A percentile compares a stretch with the other conserved stretches of the same genome.
phyloP scores from a whole-genome alignment of 2,797 vertebrate species.

The Sebastes vulpes region DNA sequence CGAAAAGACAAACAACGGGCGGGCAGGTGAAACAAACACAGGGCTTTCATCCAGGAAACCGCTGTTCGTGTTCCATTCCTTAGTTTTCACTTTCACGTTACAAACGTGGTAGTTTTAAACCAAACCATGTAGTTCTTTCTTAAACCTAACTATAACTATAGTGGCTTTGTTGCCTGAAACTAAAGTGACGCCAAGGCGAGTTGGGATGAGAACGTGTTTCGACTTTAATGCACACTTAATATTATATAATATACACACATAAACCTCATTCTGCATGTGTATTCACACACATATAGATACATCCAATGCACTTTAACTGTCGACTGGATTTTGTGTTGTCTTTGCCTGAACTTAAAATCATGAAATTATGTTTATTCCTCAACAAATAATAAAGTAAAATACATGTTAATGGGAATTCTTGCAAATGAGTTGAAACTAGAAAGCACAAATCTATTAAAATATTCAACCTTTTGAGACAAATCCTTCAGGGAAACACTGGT shows the following conservation, averaged over 20 bases:
- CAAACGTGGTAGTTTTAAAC: no score
- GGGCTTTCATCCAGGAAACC: no score
- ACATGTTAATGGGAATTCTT: neutral
- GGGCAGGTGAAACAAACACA: no score
- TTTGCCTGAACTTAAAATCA: neutral
- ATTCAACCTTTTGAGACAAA: neutral
- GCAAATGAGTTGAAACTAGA: neutral
- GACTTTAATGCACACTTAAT: neutral
- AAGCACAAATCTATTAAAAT: neutral
- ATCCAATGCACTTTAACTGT: neutral
- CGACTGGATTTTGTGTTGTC: neutral
- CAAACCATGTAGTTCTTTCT: no score
- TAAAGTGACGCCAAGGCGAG: no score
- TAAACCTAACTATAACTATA: no score
- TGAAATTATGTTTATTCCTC: neutral
- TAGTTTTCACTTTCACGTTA: no score
- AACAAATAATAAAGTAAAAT: neutral
- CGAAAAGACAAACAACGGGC: no score
- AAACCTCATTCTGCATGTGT: neutral
- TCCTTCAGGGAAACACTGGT: neutral
- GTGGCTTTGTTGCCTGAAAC: no score
- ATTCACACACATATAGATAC: neutral
- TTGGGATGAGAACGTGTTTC: neutral
- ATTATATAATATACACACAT: neutral
- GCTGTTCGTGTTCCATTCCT: rapidly evolving